Evolutionary conservation across 2,797 vertebrate genomes (phyloP).

Genomic region (Pseudocheirus occidentalis): DNA sequence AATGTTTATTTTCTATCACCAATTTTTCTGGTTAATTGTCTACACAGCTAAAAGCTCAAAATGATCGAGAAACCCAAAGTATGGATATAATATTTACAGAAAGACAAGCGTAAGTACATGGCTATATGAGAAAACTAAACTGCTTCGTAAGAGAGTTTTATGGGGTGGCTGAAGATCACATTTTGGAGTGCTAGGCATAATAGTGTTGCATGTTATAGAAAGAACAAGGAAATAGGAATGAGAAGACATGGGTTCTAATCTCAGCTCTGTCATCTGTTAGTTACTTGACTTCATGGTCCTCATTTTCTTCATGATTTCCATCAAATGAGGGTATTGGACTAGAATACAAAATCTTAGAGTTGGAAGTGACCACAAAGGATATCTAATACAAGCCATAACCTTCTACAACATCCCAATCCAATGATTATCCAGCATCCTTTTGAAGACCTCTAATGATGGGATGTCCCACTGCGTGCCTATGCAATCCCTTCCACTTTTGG

Average conservation of each 20-base stretch:
- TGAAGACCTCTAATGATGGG: not conserved
- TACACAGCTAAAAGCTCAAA: conserved; percentile 93
- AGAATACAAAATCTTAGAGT: not conserved
- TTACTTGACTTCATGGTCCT: not conserved
- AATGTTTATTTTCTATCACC: conserved; percentile 54
- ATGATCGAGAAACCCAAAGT: conserved; percentile 91
- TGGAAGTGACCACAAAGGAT: not conserved
- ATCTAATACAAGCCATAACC: not conserved
- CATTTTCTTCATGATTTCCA: not conserved
- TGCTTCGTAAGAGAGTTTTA: conserved; percentile 42
- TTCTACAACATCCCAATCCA: not conserved
- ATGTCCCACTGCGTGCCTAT: not conserved
- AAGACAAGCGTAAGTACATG: conserved; percentile 93
- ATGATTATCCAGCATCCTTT: not conserved
- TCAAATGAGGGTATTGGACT: not conserved
- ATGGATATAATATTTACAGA: conserved; percentile 96
- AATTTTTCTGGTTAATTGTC: conserved; percentile 60
- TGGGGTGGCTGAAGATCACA: conserved; percentile 5
- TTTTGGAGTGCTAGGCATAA: not conserved
- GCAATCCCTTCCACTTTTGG: not conserved
- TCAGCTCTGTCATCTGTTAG: not conserved
- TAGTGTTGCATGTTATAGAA: not conserved
- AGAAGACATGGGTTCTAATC: not conserved
- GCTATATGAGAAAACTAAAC: conserved; percentile 29
- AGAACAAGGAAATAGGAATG: not conserved